Percentiles rank a stretch among this genome's conserved stretches.
These are phyloP conservation scores for Aleiodes sp. DNA, from an alignment of 1,140 invertebrate species.

Conservation along the genomic window DNA sequence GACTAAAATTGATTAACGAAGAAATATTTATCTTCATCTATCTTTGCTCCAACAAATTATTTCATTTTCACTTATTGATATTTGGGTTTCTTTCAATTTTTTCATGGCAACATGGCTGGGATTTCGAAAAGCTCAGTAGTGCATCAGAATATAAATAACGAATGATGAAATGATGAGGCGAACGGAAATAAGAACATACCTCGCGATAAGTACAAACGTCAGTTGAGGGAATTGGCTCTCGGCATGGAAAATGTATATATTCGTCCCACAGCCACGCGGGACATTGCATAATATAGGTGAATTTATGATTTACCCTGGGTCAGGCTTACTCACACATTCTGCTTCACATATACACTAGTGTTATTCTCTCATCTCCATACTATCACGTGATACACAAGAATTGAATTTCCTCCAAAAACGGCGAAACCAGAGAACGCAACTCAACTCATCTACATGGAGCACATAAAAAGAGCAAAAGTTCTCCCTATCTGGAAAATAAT, in stretches of 20 bases:
- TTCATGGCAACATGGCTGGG: no score
- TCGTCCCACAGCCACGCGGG: constrained; percentile 10
- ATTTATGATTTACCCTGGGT: constrained; percentile 30
- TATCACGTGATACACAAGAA: no score
- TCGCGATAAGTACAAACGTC: constrained; percentile 22
- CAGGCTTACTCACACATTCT: neutral
- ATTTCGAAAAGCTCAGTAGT: neutral
- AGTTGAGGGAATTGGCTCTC: constrained; percentile 26
- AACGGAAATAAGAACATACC: constrained; percentile 15
- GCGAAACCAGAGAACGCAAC: no score
- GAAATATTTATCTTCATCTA: no score
- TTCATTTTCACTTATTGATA: no score
- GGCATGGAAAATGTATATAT: constrained; percentile 31
- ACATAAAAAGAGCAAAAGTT: no score
- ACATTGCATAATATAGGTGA: constrained; percentile 29
- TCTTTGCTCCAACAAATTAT: no score
- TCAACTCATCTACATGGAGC: no score
- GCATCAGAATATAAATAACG: neutral
- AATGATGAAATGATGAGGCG: constrained; percentile 8
- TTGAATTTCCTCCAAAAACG: no score
- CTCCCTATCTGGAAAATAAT: neutral
- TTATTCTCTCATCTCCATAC: neutral
- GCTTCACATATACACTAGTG: neutral
- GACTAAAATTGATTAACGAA: no score
- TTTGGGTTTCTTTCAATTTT: no score